A percentile compares a stretch with the other conserved stretches of the same genome.
Evolutionary conservation across 1,140 invertebrate genomes (phyloP).

Genomic region (Oppia nitens): DNA sequence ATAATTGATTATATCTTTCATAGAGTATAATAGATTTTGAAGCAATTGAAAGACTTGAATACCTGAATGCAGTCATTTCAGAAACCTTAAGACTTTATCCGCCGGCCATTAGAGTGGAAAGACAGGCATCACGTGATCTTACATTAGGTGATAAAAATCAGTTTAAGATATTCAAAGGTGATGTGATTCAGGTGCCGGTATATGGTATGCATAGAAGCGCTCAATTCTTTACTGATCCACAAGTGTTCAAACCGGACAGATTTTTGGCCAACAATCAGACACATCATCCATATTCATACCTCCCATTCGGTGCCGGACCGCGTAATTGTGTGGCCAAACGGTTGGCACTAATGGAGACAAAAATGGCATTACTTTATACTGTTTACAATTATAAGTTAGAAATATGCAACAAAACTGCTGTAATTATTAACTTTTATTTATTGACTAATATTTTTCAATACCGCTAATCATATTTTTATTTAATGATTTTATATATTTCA

Average conservation of each 20-base stretch:
- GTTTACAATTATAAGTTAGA: not conserved
- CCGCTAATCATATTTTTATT: no score
- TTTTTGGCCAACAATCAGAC: not conserved
- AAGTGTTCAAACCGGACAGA: slow-evolving; percentile 19
- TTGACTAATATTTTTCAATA: no score
- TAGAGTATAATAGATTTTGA: slow-evolving; percentile 23
- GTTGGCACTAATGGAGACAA: slow-evolving; percentile 24
- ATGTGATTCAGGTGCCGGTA: slow-evolving; percentile 18
- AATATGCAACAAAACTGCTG: no score
- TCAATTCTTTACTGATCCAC: slow-evolving; percentile 20
- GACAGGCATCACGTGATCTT: slow-evolving; percentile 23
- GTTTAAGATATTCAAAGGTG: slow-evolving; percentile 17
- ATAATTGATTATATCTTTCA: no score
- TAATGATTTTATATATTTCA: no score
- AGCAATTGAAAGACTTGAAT: slow-evolving; percentile 24
- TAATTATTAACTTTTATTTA: no score
- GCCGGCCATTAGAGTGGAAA: slow-evolving; percentile 30
- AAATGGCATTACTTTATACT: slow-evolving; percentile 20
- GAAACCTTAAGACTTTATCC: slow-evolving; percentile 29
- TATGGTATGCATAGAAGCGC: slow-evolving; percentile 20
- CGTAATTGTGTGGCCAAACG: slow-evolving; percentile 26
- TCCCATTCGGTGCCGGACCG: slow-evolving; percentile 28
- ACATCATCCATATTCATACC: slow-evolving; percentile 19
- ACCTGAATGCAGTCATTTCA: slow-evolving; percentile 28
- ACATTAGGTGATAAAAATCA: not conserved